Evolutionary conservation across 2,888 invertebrate genomes (phyloP).

Genomic region (Ecliptopera silaceata): DNA sequence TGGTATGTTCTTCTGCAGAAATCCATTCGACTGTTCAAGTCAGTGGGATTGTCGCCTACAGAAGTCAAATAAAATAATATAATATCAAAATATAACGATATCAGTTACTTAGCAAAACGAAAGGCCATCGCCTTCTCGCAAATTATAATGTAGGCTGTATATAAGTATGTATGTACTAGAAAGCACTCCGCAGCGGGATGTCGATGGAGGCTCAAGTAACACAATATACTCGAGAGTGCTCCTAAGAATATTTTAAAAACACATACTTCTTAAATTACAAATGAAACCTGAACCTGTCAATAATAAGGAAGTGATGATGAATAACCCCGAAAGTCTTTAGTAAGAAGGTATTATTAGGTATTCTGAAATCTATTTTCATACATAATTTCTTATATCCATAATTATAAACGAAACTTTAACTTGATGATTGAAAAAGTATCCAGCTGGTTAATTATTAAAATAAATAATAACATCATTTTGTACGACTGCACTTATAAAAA

Average conservation of each 20-base stretch:
- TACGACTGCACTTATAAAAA: too few relatives aligned
- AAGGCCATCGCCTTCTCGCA: background rate
- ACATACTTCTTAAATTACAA: background rate
- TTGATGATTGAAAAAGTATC: too few relatives aligned
- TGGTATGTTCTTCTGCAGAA: background rate
- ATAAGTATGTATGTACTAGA: background rate
- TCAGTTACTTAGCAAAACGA: background rate
- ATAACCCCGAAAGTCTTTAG: too few relatives aligned
- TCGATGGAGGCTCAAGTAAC: background rate
- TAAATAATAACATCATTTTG: too few relatives aligned
- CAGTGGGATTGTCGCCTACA: background rate
- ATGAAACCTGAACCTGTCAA: background rate
- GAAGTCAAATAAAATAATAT: background rate
- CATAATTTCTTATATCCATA: too few relatives aligned
- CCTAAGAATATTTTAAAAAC: background rate
- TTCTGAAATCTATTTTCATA: too few relatives aligned
- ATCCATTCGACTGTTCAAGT: background rate
- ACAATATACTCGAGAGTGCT: constrained; percentile 1
- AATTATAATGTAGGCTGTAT: background rate
- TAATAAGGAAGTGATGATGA: background rate
- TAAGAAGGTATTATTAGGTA: too few relatives aligned
- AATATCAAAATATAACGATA: too few relatives aligned
- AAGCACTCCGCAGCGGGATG: background rate
- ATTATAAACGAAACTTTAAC: too few relatives aligned
- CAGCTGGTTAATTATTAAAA: too few relatives aligned